A percentile compares a stretch with the other conserved stretches of the same genome.
Evolutionary conservation across 2,797 vertebrate genomes (phyloP).

Genomic region (Arnoldichthys spilopterus): DNA sequence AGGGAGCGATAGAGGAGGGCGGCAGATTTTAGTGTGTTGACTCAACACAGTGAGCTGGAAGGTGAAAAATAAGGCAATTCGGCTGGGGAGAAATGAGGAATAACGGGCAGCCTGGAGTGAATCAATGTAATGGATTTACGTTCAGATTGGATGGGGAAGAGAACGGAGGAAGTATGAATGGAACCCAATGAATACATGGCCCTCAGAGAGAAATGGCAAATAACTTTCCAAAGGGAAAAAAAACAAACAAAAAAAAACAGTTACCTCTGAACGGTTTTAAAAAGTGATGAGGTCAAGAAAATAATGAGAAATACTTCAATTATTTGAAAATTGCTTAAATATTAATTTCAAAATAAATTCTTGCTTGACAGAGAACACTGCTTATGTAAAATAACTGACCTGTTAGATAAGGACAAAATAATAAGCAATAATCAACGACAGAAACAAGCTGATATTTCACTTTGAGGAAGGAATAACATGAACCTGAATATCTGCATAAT

Average conservation of each 20-base stretch:
- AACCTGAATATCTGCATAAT: not conserved
- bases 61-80: constrained; percentile 77
- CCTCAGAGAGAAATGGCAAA: constrained; percentile 59
- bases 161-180: constrained; percentile 47
- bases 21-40: constrained; percentile 62
- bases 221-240: constrained; percentile 40
- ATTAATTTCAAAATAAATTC: not conserved
- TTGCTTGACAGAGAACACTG: not conserved
- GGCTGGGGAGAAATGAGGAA: constrained; percentile 70
- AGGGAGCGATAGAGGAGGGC: constrained; percentile 40
- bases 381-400: not conserved
- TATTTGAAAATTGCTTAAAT: not conserved
- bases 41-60: constrained; percentile 67
- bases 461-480: not conserved
- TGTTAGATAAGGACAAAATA: not conserved
- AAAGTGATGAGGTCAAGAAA: not conserved
- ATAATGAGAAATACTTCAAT: not conserved
- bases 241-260: constrained; percentile 20
- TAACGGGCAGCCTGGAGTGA: constrained; percentile 67
- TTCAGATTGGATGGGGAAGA: constrained; percentile 60
- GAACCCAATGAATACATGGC: constrained; percentile 59
- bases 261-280: constrained; percentile 2
- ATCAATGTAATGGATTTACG: constrained; percentile 77
- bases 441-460: not conserved
- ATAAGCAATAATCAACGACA: not conserved